phyloP scores from a whole-genome alignment of 2,113 vertebrate genomes.

The Silurus glanis region DNA sequence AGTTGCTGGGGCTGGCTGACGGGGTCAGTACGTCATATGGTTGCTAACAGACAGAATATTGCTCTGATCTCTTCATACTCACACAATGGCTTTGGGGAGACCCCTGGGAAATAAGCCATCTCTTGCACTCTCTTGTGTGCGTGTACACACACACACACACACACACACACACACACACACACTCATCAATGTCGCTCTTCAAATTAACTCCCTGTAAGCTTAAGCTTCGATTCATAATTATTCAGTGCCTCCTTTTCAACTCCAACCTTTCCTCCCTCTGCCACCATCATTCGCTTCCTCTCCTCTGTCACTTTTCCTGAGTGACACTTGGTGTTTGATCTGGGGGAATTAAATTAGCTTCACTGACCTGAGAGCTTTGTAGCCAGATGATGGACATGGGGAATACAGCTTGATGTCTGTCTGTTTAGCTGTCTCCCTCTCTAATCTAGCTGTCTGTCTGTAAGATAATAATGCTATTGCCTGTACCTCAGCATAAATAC shows the following conservation, averaged over 20 bases:
- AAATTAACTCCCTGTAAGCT: constrained; percentile 82
- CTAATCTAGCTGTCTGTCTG: constrained; percentile 78
- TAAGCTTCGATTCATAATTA: constrained; percentile 80
- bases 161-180: constrained; percentile 48
- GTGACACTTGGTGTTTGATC: constrained; percentile 72
- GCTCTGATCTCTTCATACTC: constrained; percentile 79
- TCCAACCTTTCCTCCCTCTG: constrained; percentile 46
- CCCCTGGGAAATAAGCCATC: constrained; percentile 80
- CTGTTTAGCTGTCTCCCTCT: constrained; percentile 75
- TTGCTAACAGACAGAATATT: constrained; percentile 80
- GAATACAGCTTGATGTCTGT: constrained; percentile 76
- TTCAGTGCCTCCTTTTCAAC: constrained; percentile 65
- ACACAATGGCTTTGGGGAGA: constrained; percentile 76
- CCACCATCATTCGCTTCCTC: constrained; percentile 48
- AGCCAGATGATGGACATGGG: constrained; percentile 68
- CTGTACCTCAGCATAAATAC: constrained; percentile 69
- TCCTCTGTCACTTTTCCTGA: constrained; percentile 69
- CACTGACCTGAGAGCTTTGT: constrained; percentile 70
- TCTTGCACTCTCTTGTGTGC: constrained; percentile 63
- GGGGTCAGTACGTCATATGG: constrained; percentile 78
- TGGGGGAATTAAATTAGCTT: constrained; percentile 77
- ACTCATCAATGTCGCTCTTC: constrained; percentile 60
- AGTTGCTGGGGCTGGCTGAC: constrained; percentile 53
- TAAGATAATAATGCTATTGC: constrained; percentile 68
- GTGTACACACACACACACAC: constrained; percentile 18